Conservation (phyloP, 1,140 invertebrate genomes). For the Cydia strobilella region DNA sequence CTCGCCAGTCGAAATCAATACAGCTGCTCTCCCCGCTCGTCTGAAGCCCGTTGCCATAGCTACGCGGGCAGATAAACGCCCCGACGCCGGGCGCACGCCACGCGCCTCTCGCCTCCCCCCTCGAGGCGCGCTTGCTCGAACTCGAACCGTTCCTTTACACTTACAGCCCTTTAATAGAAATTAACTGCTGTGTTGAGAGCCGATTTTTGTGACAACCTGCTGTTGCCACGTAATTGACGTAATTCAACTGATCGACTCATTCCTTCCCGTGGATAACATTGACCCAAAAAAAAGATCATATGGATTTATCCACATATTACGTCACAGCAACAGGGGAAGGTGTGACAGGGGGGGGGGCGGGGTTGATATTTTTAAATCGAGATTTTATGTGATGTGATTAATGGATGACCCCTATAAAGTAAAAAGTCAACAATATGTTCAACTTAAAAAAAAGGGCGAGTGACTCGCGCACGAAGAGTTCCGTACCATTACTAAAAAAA, state of each 20-base stretch:
- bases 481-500: too few relatives aligned
- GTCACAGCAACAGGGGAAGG: too few relatives aligned
- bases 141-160: conserved; percentile 16
- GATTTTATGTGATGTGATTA: too few relatives aligned
- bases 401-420: too few relatives aligned
- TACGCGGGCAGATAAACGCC: conserved; percentile 49
- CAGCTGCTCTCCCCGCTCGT: conserved; percentile 62
- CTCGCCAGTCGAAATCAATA: conserved; percentile 69
- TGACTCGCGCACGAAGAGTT: too few relatives aligned
- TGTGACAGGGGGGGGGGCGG: too few relatives aligned
- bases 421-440: too few relatives aligned
- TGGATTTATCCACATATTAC: too few relatives aligned
- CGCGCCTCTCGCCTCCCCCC: conserved; percentile 35
- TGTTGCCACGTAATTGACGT: conserved; percentile 43
- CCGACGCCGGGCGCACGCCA: conserved; percentile 27
- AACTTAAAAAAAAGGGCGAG: too few relatives aligned
- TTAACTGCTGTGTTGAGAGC: conserved; percentile 30
- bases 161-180: conserved; percentile 21
- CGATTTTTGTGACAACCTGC: conserved; percentile 41
- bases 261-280: background rate
- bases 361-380: too few relatives aligned
- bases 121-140: conserved; percentile 35
- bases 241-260: conserved; percentile 21
- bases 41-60: conserved; percentile 55
- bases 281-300: too few relatives aligned